Base-by-base conservation (phyloP, 2,888 invertebrate genomes). In the Slavum lentiscoides region DNA sequence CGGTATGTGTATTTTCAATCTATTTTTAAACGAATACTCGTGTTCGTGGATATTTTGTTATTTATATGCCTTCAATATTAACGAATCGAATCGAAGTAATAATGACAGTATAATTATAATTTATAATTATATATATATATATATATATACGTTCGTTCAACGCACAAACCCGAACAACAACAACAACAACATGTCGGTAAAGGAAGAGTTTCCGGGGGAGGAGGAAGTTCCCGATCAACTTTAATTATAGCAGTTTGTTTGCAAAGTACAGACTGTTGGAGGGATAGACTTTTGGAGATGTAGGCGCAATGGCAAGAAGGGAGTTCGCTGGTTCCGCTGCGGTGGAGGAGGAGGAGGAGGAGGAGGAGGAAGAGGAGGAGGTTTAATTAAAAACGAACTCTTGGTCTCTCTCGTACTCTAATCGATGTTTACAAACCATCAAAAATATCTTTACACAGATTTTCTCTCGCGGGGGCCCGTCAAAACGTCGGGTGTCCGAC, bases 311-410 rank as follows among this genome's bases (percentile, higher is more conserved):
- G 17, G 8, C 21, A 37, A 5, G 19, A n/a, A 75, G 67, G 43
- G 75, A 67, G 23, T 58, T 67, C 13, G 19, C 39, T 55, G 55
- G 37, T 61, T 61, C 53, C 23, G 64, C 15, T 21, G 55, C 19
- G 53, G 55, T 30, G 30, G 30, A 2, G 4, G 30, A 2, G 30
- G 30, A 70, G 19, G 77, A 70, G 55, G 55, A 30, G 30, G 30
- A 30, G 39, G 64, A 17, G 39, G 62, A 30, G 30, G 30, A 30
- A 23, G 64, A 17, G 39, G 62, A 70, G 19, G 70, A 70, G 64
- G 62, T 80, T 80, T 80, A 80, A 80, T 80, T 80, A 80, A 80
- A 80, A 80, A 80, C 64, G 55, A 70, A 23, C 70, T 19, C 49
- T 21, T 68, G 43, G 69, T 66, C 21, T 61, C 69, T 77, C 7